phyloP scores from a whole-genome alignment of 2,888 invertebrate genomes.

The Seira musarum region DNA sequence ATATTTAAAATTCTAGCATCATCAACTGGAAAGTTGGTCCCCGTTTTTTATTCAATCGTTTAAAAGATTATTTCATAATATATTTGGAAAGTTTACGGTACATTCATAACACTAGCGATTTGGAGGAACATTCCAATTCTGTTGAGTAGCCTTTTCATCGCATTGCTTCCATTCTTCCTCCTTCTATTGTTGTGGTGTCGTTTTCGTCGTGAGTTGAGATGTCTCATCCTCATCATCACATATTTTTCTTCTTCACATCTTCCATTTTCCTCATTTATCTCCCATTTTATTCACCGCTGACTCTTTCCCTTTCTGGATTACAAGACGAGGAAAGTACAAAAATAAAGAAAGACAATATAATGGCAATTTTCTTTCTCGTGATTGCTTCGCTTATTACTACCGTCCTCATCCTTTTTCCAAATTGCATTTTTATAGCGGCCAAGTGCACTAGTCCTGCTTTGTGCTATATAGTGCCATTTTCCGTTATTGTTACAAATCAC shows the following conservation, averaged over 20 bases:
- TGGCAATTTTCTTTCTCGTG: constrained; percentile 13
- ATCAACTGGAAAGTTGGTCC: too few species aligned
- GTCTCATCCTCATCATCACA: constrained; percentile 18
- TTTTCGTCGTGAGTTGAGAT: not conserved
- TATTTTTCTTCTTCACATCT: constrained; percentile 46
- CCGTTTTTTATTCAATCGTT: too few species aligned
- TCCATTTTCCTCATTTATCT: constrained; percentile 27
- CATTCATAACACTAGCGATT: too few species aligned
- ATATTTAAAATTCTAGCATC: too few species aligned
- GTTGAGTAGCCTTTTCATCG: constrained; percentile 11
- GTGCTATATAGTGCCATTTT: not conserved
- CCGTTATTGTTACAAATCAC: constrained; percentile 3
- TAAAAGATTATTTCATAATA: too few species aligned
- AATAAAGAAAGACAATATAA: constrained; percentile 15
- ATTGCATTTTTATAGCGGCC: constrained; percentile 18
- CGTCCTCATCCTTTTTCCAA: constrained; percentile 23
- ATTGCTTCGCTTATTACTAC: constrained; percentile 8
- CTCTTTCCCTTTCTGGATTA: not conserved
- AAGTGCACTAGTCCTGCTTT: not conserved
- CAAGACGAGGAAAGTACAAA: not conserved
- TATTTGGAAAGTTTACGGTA: too few species aligned
- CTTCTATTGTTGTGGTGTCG: not conserved
- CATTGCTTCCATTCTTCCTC: constrained; percentile 19
- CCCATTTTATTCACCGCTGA: constrained; percentile 42
- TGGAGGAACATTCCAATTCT: not conserved